Percentiles rank a stretch among this genome's conserved stretches.
These are phyloP conservation scores for Pedetes capensis DNA, from an alignment of 2,113 vertebrate genomes.

Conservation along the genomic window DNA sequence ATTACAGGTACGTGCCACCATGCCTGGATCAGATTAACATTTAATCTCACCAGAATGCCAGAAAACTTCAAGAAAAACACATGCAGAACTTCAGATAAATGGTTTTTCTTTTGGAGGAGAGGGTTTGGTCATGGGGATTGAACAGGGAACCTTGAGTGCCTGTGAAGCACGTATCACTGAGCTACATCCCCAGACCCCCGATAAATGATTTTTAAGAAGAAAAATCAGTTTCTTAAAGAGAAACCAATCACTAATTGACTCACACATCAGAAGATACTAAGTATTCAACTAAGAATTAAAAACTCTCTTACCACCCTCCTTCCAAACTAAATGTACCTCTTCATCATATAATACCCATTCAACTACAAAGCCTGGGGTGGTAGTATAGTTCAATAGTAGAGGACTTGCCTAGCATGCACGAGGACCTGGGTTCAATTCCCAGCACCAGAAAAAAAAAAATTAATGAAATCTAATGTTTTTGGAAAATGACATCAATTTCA, in stretches of 20 bases:
- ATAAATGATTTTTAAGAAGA: background rate
- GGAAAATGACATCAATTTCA: background rate
- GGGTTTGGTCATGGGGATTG: background rate
- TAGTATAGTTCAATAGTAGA: background rate
- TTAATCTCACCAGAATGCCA: background rate
- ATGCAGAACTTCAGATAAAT: background rate
- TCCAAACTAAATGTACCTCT: background rate
- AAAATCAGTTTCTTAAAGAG: background rate
- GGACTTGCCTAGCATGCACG: background rate
- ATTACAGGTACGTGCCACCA: too few species aligned
- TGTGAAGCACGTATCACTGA: background rate
- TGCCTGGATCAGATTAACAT: background rate
- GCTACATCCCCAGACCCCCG: background rate
- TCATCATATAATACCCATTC: background rate
- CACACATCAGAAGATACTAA: background rate
- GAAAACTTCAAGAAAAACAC: background rate
- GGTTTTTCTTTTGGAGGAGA: too few species aligned
- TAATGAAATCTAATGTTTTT: background rate
- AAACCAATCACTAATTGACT: background rate
- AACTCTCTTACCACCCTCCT: background rate
- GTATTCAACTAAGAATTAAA: background rate
- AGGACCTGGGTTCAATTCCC: background rate
- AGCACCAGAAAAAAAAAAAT: background rate
- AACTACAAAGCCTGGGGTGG: too few species aligned
- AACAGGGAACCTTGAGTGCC: background rate